These are phyloP conservation scores for Acyrthosiphon pisum DNA, from an alignment of 1,140 invertebrate genomes.

Conservation along the genomic window DNA sequence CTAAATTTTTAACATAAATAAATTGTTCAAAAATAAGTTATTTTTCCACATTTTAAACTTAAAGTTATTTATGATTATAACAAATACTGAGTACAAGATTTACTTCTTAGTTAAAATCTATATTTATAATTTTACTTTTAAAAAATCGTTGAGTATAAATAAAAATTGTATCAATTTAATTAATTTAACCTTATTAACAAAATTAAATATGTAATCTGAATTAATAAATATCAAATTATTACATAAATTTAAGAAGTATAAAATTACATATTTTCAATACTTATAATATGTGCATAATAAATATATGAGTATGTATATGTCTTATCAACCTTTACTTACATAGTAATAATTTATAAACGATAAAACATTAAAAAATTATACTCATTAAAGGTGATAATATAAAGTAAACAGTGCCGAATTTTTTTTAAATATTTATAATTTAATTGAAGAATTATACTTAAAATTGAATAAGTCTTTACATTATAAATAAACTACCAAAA, in stretches of 20 bases:
- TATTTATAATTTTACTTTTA: not conserved
- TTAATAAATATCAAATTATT: not conserved
- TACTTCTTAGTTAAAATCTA: too few relatives aligned
- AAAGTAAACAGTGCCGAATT: conserved; percentile 36
- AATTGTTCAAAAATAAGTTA: not conserved
- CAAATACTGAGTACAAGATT: too few relatives aligned
- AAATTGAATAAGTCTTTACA: not conserved
- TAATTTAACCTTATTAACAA: too few relatives aligned
- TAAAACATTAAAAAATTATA: not conserved
- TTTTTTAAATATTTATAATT: conserved; percentile 26
- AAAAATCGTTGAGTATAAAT: not conserved
- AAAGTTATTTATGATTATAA: not conserved
- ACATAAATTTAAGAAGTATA: not conserved
- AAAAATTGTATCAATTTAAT: not conserved
- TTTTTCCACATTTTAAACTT: not conserved
- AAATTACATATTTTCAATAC: not conserved
- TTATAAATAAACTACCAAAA: not conserved
- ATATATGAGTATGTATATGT: not conserved
- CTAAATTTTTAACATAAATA: not conserved
- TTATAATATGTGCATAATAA: not conserved
- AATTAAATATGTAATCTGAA: not conserved
- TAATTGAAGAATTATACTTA: not conserved
- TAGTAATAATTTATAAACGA: not conserved
- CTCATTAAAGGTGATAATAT: conserved; percentile 32
- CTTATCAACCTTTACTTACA: not conserved